phyloP scores from a whole-genome alignment of 2,888 invertebrate genomes.

The Vannuccia rotundouncinata region DNA sequence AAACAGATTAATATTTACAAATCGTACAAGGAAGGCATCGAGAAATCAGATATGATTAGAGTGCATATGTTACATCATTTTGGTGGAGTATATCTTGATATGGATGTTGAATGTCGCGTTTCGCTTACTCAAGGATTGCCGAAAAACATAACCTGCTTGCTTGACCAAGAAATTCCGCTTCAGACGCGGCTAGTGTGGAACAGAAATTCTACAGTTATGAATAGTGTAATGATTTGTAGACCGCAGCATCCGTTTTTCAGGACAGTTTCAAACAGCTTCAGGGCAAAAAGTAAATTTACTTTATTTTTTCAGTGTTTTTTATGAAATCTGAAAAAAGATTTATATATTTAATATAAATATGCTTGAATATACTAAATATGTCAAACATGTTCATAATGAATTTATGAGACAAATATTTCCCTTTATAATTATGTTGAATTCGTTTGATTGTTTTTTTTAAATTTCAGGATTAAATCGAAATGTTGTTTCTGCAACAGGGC shows the following conservation, averaged over 20 bases:
- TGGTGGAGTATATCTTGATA: not conserved
- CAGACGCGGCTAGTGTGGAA: not conserved
- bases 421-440: too few relatives aligned
- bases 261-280: too few relatives aligned
- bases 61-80: not conserved
- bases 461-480: too few relatives aligned
- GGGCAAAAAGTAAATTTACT: too few relatives aligned
- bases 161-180: not conserved
- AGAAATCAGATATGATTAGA: not conserved
- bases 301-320: too few relatives aligned
- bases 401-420: too few relatives aligned
- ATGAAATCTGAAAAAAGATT: too few relatives aligned
- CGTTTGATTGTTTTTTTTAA: too few relatives aligned
- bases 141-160: not conserved
- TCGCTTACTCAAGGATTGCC: not conserved
- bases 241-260: slow-evolving; percentile 7
- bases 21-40: not conserved
- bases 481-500: not conserved
- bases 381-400: too few relatives aligned
- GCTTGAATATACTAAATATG: too few relatives aligned
- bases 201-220: not conserved
- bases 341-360: too few relatives aligned
- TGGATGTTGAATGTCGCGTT: not conserved
- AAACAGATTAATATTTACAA: not conserved
- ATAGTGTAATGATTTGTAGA: slow-evolving; percentile 7